Evolutionary conservation across 2,888 invertebrate species (phyloP).

Genomic region (Cryptus armator): DNA sequence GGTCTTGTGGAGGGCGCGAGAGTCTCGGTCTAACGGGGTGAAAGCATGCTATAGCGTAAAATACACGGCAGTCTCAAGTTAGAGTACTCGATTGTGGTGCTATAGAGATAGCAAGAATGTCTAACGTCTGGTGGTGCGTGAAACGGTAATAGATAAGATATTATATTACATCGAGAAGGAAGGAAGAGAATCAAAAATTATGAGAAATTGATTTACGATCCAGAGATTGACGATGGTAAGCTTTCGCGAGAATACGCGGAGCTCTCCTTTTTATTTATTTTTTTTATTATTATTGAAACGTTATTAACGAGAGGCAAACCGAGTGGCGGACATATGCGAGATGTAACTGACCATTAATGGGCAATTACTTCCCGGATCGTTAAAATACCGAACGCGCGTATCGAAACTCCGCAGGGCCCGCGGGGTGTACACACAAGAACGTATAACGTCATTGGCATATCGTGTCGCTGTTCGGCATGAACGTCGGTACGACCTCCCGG

Average conservation of each 20-base stretch:
- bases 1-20: constrained; percentile 34
- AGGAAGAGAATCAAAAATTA: constrained; percentile 18
- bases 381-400: constrained; percentile 18
- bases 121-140: constrained; percentile 40
- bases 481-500: not conserved
- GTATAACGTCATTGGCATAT: not conserved
- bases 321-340: not conserved
- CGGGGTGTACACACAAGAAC: not conserved
- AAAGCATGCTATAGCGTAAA: constrained; percentile 49
- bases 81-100: constrained; percentile 1
- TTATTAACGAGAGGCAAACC: constrained; percentile 18
- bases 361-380: constrained; percentile 27
- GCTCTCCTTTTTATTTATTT: constrained; percentile 4
- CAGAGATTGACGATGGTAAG: not conserved
- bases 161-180: constrained; percentile 28
- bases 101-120: constrained; percentile 26
- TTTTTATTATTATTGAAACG: constrained; percentile 28
- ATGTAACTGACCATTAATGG: constrained; percentile 27
- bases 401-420: not conserved
- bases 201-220: not conserved
- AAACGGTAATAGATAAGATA: constrained; percentile 48
- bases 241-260: not conserved
- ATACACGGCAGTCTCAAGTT: constrained; percentile 10
- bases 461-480: not conserved
- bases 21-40: constrained; percentile 43